Base-by-base conservation (phyloP, 30 jellyfish, hydroid and myxozoan species). In the Hydra vulgaris region DNA sequence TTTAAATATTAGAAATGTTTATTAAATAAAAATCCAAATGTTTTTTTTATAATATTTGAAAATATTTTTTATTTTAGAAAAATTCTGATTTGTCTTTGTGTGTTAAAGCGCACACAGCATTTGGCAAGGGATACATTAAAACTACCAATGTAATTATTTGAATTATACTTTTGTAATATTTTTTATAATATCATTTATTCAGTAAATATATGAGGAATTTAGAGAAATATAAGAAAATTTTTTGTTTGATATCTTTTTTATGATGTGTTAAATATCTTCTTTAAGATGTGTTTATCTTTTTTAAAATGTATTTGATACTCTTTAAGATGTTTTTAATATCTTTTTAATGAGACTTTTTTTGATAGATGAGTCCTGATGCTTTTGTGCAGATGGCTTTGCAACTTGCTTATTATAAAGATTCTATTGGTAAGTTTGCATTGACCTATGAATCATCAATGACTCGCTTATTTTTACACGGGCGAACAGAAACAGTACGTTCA, bases 281-380 rank as follows among this genome's bases (percentile, higher is more conserved):
- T n/a, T n/a, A n/a, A n/a, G n/a, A n/a, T n/a, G n/a, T n/a, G n/a
- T n/a, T n/a, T n/a, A n/a, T n/a, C n/a, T n/a, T n/a, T n/a, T n/a
- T n/a, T n/a, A n/a, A n/a, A n/a, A n/a, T n/a, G n/a, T n/a, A n/a
- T n/a, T n/a, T n/a, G n/a, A n/a, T n/a, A n/a, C n/a, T n/a, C n/a
- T n/a, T n/a, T n/a, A n/a, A n/a, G n/a, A n/a, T n/a, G n/a, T n/a
- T n/a, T n/a, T n/a, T n/a, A n/a, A n/a, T n/a, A n/a, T n/a, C n/a
- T n/a, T n/a, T n/a, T n/a, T 40, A 12, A 40, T 3, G 12, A 40
- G 75, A 8, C 7, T n/a, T 68, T 68, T 23, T 19, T 18, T 82
- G 77, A 18, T 71, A 91, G 98, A 91, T 87, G 96, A 91, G 98
- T 72, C 98, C 98, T 18, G 98, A 91, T 91, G 98, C 98, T 0